These are phyloP conservation scores for Paguma larvata DNA, from an alignment of 2,797 vertebrate species.

Conservation along the genomic window DNA sequence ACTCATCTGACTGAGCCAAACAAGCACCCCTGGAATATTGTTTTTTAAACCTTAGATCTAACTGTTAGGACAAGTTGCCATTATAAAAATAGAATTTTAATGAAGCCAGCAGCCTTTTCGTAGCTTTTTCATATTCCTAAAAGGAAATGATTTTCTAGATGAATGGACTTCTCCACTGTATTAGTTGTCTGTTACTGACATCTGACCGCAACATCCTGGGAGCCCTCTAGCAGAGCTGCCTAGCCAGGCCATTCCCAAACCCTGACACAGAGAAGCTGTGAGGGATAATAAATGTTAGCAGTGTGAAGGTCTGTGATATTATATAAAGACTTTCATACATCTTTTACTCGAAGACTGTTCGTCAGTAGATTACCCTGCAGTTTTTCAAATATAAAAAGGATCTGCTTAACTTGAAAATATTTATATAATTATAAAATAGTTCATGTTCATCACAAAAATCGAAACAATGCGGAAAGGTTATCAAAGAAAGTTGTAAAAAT, in stretches of 20 bases:
- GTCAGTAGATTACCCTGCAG: not conserved
- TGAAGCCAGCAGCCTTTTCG: conserved; percentile 1
- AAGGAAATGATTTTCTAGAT: conserved; percentile 8
- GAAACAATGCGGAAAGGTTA: not conserved
- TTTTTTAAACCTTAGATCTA: conserved; percentile 31
- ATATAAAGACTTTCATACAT: not conserved
- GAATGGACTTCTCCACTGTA: not conserved
- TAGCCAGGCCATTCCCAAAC: not conserved
- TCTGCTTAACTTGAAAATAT: conserved; percentile 36
- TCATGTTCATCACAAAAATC: conserved; percentile 18
- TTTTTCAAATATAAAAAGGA: conserved; percentile 40
- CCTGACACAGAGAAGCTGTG: not conserved
- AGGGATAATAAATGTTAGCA: not conserved
- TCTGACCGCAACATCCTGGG: not conserved
- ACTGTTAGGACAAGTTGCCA: not conserved
- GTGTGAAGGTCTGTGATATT: not conserved
- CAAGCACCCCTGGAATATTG: not conserved
- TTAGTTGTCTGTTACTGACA: not conserved
- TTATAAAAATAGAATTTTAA: conserved; percentile 23
- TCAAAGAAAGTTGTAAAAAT: conserved; percentile 12
- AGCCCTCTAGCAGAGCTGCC: not conserved
- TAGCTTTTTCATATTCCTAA: not conserved
- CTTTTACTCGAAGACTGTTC: not conserved
- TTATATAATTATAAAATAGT: conserved; percentile 14
- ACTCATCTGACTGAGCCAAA: too few species aligned